A percentile compares a stretch with the other conserved stretches of the same genome.
These are phyloP conservation scores for Tyrannus savana DNA, from an alignment of 2,113 vertebrate genomes.

Conservation along the genomic window DNA sequence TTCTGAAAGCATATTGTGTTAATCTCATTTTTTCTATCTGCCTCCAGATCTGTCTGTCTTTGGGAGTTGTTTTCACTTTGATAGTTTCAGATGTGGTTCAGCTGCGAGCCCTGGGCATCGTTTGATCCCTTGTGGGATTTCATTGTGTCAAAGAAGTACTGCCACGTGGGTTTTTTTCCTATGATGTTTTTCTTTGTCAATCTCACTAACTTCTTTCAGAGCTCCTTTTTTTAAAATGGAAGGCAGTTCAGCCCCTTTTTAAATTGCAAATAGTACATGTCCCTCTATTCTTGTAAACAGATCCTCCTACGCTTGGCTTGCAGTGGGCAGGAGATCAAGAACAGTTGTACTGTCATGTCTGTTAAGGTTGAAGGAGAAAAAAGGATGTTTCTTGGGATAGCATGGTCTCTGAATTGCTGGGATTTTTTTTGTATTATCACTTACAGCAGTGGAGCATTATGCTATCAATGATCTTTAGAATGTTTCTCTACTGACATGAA, in stretches of 20 bases:
- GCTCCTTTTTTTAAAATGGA: background rate
- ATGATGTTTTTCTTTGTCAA: background rate
- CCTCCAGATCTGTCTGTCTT: background rate
- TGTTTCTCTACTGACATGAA: background rate
- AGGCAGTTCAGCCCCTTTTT: background rate
- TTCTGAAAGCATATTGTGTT: background rate
- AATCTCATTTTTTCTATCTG: background rate
- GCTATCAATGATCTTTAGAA: background rate
- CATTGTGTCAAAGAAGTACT: background rate
- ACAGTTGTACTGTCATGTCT: background rate
- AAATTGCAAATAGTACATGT: background rate
- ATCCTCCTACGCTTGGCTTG: background rate
- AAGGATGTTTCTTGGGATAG: background rate
- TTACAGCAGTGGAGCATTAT: background rate
- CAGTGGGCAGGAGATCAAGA: background rate
- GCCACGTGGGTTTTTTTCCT: background rate
- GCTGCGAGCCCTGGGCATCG: fast-evolving
- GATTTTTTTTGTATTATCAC: background rate
- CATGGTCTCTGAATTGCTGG: background rate
- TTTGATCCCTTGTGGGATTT: background rate
- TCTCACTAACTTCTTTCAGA: background rate
- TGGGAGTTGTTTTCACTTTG: background rate
- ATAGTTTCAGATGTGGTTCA: background rate
- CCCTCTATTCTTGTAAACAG: background rate
- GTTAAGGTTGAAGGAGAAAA: background rate